phyloP scores from a whole-genome alignment of 2,113 vertebrate species.

The Melanostigma gelatinosum region DNA sequence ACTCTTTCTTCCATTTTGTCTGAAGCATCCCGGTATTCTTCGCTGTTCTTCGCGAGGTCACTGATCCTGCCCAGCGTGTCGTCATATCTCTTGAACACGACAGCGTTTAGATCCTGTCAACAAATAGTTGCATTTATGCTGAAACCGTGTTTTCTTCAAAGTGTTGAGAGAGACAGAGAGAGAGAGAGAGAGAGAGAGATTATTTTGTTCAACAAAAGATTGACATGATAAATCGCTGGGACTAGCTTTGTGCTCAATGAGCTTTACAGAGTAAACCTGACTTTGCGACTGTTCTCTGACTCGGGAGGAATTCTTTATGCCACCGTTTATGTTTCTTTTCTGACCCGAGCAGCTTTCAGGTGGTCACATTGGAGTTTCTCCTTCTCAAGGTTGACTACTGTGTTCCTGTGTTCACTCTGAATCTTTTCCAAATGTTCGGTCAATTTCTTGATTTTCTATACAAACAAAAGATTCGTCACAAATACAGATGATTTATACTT shows the following conservation, averaged over 20 bases:
- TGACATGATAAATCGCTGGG: slow-evolving; percentile 29
- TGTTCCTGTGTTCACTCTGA: slow-evolving; percentile 62
- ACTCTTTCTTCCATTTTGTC: slow-evolving; percentile 57
- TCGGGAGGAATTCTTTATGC: slow-evolving; percentile 3
- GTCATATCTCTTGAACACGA: slow-evolving; percentile 58
- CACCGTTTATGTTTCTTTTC: neutral
- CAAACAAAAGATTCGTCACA: slow-evolving; percentile 39
- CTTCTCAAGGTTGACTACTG: slow-evolving; percentile 62
- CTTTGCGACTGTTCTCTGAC: slow-evolving; percentile 18
- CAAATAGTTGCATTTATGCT: slow-evolving; percentile 26
- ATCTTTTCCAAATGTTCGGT: slow-evolving; percentile 47
- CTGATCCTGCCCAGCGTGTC: slow-evolving; percentile 51
- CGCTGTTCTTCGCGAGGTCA: slow-evolving; percentile 59
- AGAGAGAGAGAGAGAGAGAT: slow-evolving; percentile 2
- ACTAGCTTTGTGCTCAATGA: slow-evolving; percentile 28
- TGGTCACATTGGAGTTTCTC: slow-evolving; percentile 54
- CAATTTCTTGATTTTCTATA: slow-evolving; percentile 72
- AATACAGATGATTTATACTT: neutral
- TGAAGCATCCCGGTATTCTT: slow-evolving; percentile 57
- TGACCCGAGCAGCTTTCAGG: slow-evolving; percentile 72
- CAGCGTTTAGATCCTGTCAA: slow-evolving; percentile 67
- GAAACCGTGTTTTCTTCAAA: slow-evolving; percentile 9
- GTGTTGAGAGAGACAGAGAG: neutral
- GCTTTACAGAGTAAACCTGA: slow-evolving; percentile 36
- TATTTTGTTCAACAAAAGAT: slow-evolving; percentile 24